A percentile compares a stretch with the other conserved stretches of the same genome.
These are phyloP conservation scores for Podiceps cristatus DNA, from an alignment of 2,113 vertebrate genomes.

Conservation along the genomic window DNA sequence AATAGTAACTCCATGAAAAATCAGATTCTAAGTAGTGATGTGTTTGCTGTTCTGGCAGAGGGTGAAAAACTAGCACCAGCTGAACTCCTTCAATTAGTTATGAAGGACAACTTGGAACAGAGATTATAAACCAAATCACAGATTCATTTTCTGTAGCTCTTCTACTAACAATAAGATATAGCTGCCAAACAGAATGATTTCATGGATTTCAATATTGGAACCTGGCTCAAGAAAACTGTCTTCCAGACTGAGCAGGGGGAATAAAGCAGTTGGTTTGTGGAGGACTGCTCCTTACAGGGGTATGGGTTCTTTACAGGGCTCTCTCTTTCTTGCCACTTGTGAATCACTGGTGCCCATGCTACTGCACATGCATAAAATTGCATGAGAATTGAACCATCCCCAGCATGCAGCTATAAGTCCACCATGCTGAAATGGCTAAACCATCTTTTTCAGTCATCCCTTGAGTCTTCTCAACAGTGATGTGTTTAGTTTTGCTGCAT, in stretches of 20 bases:
- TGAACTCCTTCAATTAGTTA: slow-evolving; percentile 21
- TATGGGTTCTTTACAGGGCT: neutral
- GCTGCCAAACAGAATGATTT: neutral
- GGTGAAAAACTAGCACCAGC: neutral
- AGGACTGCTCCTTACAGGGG: neutral
- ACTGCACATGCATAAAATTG: neutral
- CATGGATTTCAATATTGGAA: neutral
- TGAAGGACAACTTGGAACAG: neutral
- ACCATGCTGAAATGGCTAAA: neutral
- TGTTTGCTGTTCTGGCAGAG: neutral
- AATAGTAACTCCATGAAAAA: neutral
- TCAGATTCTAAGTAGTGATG: neutral
- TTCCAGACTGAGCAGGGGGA: neutral
- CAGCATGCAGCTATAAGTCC: neutral
- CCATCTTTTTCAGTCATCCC: neutral
- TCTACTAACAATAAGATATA: neutral
- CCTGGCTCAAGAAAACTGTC: neutral
- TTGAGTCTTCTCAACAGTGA: neutral
- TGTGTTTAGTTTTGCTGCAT: neutral
- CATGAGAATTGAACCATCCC: neutral
- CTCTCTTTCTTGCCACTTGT: neutral
- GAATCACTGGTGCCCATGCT: neutral
- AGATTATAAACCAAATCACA: neutral
- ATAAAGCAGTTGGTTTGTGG: neutral
- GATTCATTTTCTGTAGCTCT: neutral